Evolutionary conservation across 2,797 vertebrate genomes (phyloP), one percentile per base, ranked within the genome.

Genomic region (Rhodeus uyekii): DNA sequence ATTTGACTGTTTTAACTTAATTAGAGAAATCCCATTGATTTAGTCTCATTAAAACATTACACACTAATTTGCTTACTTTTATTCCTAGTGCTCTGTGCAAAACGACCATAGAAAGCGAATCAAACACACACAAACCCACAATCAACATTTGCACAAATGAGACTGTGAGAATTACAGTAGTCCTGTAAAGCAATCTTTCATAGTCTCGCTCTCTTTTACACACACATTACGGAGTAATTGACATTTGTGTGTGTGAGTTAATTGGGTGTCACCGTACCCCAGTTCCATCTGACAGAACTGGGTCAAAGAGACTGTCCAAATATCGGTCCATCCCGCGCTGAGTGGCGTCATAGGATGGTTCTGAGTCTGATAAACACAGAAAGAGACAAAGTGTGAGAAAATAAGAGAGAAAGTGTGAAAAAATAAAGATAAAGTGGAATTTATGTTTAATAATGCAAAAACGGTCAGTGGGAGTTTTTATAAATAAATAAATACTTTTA

Each of bases 251-350:
- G n/a, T 82, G 39, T 78, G 44, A 69, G 73, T 24, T 38, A 53
- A 69, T 72, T 58, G 50, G n/a, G 7, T 72, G 55, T 64, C 34
- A 69, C 12, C 95, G 93, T 93, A 99, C 98, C 93, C 90, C 94
- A 18, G 93, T 94, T 89, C 96, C 95, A 0, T 95, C 97, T 71
- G 96, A 96, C 72, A 99, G 94, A 16, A 97, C 97, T 0, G 98
- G 97, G 88, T 97, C 95, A 5, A 99, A 99, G 86, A 99, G 95
- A 86, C 97, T 99, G 92, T 99, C 98, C 78, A 99, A 94, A 90
- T 98, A 99, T 34, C 92, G 91, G 84, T 99, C 98, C 94, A 99
- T 94, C 38, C 96, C 97, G 87, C 93, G 95, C 82, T 95, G 96
- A 86, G 90, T 90, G 5, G 89, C 76, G 0, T 91, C 89, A 76